These are phyloP conservation scores for Palythoa heliodiscus DNA, from an alignment of 92 coral and sea anemone genomes.

Conservation along the genomic window DNA sequence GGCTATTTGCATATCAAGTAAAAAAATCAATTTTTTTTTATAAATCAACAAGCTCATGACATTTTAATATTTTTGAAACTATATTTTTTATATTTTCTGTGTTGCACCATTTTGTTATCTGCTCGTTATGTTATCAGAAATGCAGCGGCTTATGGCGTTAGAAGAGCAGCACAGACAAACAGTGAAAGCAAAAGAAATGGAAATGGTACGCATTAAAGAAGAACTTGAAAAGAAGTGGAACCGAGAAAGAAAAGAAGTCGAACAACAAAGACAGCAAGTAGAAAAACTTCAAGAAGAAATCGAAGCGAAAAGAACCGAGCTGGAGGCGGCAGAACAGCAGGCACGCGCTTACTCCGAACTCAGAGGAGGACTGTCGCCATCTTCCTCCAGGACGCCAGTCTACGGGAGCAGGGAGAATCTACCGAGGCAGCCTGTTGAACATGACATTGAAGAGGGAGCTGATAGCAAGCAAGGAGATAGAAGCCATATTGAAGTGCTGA, in stretches of 20 bases:
- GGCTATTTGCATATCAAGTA: no score
- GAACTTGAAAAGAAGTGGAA: constrained; percentile 92
- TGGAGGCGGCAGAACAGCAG: constrained; percentile 86
- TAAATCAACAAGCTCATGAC: no score
- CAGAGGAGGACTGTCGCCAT: constrained; percentile 39
- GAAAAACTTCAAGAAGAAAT: constrained; percentile 90
- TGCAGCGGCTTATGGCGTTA: constrained; percentile 87
- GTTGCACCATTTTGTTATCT: background rate
- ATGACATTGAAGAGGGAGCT: constrained; percentile 25
- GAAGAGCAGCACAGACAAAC: constrained; percentile 92
- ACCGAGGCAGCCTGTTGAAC: background rate
- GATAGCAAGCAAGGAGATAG: constrained; percentile 64
- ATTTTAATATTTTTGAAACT: background rate
- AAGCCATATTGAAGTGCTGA: constrained; percentile 82
- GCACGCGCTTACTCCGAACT: constrained; percentile 66
- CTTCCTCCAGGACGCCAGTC: constrained; percentile 50
- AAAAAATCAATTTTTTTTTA: no score
- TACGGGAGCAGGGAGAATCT: constrained; percentile 38
- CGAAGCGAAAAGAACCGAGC: constrained; percentile 79
- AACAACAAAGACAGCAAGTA: constrained; percentile 84
- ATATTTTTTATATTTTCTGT: background rate
- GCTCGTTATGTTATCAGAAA: constrained; percentile 46
- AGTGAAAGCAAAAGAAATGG: constrained; percentile 84
- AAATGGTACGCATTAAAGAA: constrained; percentile 87
- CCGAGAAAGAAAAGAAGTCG: constrained; percentile 79